Conservation (phyloP, 2,797 vertebrate genomes). For the Tarsius wallacei region DNA sequence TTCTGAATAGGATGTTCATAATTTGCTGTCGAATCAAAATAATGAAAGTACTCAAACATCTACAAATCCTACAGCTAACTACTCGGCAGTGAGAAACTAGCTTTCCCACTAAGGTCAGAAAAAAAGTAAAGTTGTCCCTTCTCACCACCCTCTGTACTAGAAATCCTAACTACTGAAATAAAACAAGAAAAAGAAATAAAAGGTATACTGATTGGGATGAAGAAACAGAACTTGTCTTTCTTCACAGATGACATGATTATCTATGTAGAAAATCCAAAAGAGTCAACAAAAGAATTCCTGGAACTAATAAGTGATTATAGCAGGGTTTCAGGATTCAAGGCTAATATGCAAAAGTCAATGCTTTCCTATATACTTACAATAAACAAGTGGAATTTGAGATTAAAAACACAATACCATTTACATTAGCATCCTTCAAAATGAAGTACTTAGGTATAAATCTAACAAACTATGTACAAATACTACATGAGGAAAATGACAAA, state of each 20-base stretch:
- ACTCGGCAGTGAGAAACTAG: neutral
- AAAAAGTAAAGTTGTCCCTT: neutral
- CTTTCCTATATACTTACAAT: neutral
- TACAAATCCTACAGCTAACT: neutral
- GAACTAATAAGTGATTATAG: neutral
- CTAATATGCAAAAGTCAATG: neutral
- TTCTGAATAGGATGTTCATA: neutral
- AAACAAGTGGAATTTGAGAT: slow-evolving; percentile 26
- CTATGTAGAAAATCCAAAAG: slow-evolving; percentile 11
- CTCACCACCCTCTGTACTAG: neutral
- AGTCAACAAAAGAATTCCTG: neutral
- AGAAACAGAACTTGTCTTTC: slow-evolving; percentile 11
- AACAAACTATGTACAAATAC: neutral
- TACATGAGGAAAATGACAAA: slow-evolving; percentile 25
- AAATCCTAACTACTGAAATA: neutral
- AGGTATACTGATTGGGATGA: neutral
- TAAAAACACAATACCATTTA: slow-evolving; percentile 18
- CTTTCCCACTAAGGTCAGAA: neutral
- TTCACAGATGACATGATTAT: neutral
- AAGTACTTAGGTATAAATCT: neutral
- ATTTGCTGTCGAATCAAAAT: slow-evolving; percentile 1
- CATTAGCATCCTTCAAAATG: neutral
- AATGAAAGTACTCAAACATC: slow-evolving; percentile 40
- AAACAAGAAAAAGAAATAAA: slow-evolving; percentile 14
- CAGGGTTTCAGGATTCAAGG: neutral